These are phyloP conservation scores for Apotomis turbidana DNA, from an alignment of 2,888 invertebrate genomes.

Conservation along the genomic window DNA sequence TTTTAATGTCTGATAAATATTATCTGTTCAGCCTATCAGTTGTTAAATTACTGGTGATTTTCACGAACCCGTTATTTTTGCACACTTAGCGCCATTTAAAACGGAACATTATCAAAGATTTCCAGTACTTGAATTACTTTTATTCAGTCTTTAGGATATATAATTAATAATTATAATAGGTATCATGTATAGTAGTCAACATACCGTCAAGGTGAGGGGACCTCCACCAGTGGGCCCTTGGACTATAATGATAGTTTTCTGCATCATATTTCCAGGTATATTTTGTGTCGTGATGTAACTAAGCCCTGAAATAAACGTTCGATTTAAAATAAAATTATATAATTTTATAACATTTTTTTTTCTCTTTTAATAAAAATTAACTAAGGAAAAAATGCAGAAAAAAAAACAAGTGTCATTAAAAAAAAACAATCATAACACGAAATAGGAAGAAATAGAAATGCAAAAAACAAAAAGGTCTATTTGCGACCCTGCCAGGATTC, in stretches of 20 bases:
- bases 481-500: conserved; percentile 86
- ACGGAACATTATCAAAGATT: too few species aligned
- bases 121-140: too few species aligned
- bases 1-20: too few species aligned
- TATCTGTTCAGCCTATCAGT: too few species aligned
- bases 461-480: conserved; percentile 5
- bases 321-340: background rate
- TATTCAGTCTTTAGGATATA: too few species aligned
- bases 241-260: conserved; percentile 80
- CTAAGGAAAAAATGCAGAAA: background rate
- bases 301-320: conserved; percentile 56
- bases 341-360: background rate
- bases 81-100: background rate
- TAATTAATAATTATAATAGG: too few species aligned
- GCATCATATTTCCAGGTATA: conserved; percentile 78
- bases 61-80: conserved; percentile 7
- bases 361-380: background rate
- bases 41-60: too few species aligned
- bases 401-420: background rate
- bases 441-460: background rate
- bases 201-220: conserved; percentile 78
- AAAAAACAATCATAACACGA: background rate
- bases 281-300: conserved; percentile 73
- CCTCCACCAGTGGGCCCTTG: conserved; percentile 77
- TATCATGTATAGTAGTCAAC: conserved; percentile 42